phyloP scores from a whole-genome alignment of 2,888 invertebrate genomes.

The Teleogryllus oceanicus region DNA sequence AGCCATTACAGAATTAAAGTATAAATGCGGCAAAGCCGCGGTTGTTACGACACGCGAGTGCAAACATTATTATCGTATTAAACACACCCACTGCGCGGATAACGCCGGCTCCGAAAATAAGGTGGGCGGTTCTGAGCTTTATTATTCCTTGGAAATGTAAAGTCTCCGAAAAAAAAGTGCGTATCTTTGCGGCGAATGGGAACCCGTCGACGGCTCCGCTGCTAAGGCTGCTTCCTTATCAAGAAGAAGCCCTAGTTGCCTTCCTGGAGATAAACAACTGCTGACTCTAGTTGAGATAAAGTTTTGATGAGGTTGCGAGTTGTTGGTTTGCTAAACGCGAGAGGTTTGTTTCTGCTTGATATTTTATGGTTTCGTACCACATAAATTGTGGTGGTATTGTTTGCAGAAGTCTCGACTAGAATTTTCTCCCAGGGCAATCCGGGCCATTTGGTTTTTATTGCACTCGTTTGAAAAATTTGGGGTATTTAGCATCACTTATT shows the following conservation, averaged over 20 bases:
- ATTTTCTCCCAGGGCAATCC: too few relatives aligned
- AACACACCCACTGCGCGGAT: neutral
- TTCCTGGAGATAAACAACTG: neutral
- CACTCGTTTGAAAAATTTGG: too few relatives aligned
- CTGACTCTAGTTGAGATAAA: neutral
- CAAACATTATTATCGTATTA: neutral
- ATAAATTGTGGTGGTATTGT: too few relatives aligned
- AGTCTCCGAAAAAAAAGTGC: neutral
- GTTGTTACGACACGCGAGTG: neutral
- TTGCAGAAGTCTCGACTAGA: too few relatives aligned
- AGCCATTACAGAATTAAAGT: neutral
- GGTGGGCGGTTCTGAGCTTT: neutral
- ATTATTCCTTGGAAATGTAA: neutral
- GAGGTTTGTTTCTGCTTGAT: neutral
- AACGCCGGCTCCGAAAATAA: neutral
- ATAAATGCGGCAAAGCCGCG: neutral
- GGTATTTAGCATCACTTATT: too few relatives aligned
- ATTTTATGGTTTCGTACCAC: neutral
- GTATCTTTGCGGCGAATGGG: neutral
- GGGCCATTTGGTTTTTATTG: too few relatives aligned
- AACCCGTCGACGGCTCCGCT: neutral
- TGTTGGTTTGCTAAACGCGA: neutral
- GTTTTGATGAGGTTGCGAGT: slow-evolving; percentile 3
- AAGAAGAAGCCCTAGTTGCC: neutral
- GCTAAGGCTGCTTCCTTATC: neutral